Base-by-base conservation (phyloP, 2,888 invertebrate species). In the Seira musarum region DNA sequence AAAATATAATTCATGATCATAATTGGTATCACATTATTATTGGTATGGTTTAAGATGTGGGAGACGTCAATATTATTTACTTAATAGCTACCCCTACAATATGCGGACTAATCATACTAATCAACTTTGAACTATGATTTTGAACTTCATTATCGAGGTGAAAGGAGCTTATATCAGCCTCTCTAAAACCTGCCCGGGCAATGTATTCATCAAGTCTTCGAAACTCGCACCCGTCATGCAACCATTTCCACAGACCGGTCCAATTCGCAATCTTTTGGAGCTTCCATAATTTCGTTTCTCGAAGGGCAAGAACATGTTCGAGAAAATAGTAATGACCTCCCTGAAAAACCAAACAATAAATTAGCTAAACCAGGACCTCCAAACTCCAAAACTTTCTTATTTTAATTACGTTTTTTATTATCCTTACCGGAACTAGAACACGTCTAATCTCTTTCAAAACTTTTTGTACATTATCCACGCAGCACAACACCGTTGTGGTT, bases 241-340 rank as follows among this genome's bases (percentile, higher is more conserved):
- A 30, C 60, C 85, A 75, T 1, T 85, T 86, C 88, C 88, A 88
- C n/a, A 87, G 40, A 0, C 83, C 77, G 6, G 79, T 72, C 61
- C 69, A 63, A n/a, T 84, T 84, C 19, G 87, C 71, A 30, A 86
- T 46, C 46, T 80, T 83, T 71, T 88, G 88, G 6, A 85, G 30
- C 19, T 78, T 74, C 49, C 85, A 83, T 5, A 79, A 66, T 60
- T 84, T 78, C 0, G 84, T 83, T 46, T 84, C 72, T 1, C 77
- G 77, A n/a, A 74, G 64, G 21, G 87, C 87, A 3, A 81, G 76
- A 15, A 88, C 84, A 79, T 88, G 88, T 67, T 88, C 88, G 65
- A 87, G 72, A 76, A 85, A 88, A 80, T 87, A 87, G 66, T 85
- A 87, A 65, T 85, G 84, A 21, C 88, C 88, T 64, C 87, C 88